phyloP scores from a whole-genome alignment of 2,797 vertebrate species.

The Clarias fuscus region DNA sequence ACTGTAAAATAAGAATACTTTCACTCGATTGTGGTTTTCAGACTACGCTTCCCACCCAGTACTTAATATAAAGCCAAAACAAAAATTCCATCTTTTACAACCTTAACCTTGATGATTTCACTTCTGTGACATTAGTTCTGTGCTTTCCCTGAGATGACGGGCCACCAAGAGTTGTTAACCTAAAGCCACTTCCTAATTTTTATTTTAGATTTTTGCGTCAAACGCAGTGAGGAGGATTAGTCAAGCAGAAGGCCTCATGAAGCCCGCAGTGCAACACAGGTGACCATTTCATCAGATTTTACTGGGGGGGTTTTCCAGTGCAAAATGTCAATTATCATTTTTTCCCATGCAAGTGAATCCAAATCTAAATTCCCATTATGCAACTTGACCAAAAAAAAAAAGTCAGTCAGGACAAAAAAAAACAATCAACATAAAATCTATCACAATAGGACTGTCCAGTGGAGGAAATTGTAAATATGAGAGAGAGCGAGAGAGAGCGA shows the following conservation, averaged over 20 bases:
- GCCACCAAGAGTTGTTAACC: constrained; percentile 25
- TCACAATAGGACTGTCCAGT: not conserved
- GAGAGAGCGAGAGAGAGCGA: not conserved
- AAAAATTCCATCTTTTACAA: not conserved
- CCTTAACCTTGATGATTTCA: not conserved
- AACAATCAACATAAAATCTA: not conserved
- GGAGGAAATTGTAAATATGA: not conserved
- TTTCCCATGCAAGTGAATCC: not conserved
- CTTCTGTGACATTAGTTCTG: constrained; percentile 22
- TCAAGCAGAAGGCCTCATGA: not conserved
- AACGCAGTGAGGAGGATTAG: constrained; percentile 6
- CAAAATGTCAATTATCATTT: not conserved
- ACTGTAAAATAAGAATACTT: constrained; percentile 13
- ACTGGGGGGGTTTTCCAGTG: no score
- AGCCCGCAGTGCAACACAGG: not conserved
- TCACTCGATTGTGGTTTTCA: not conserved
- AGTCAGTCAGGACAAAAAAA: not conserved
- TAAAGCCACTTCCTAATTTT: constrained; percentile 53
- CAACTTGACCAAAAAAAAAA: not conserved
- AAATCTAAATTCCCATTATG: not conserved
- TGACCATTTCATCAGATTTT: constrained; percentile 3
- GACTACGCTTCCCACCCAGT: not conserved
- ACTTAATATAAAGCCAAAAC: not conserved
- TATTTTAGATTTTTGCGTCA: constrained; percentile 43
- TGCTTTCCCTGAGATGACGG: constrained; percentile 39